Evolutionary conservation across 2,888 invertebrate species (phyloP).

Genomic region (Panzeria rudis): DNA sequence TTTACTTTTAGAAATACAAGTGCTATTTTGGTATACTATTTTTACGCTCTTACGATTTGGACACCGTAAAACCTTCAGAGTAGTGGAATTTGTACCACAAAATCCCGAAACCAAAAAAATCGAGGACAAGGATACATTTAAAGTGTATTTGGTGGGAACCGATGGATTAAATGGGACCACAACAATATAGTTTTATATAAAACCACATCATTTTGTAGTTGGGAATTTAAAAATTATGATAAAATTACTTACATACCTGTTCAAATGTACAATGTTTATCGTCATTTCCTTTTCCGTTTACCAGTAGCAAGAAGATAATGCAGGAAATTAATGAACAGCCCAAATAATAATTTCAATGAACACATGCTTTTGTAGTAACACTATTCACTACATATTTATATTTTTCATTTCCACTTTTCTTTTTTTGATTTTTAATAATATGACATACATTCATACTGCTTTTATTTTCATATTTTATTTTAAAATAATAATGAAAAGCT

Average conservation of each 20-base stretch:
- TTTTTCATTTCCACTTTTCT: neutral
- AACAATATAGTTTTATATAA: neutral
- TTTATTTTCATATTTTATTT: too few relatives aligned
- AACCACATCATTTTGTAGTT: neutral
- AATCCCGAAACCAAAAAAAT: neutral
- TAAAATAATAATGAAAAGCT: neutral
- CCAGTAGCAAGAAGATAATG: neutral
- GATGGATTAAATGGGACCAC: constrained; percentile 4
- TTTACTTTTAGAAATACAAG: constrained; percentile 19
- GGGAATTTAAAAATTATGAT: neutral
- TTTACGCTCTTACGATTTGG: constrained; percentile 29
- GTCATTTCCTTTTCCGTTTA: neutral
- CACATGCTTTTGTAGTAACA: neutral
- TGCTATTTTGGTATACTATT: constrained; percentile 36
- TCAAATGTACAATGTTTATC: neutral
- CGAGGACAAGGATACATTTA: constrained; percentile 22
- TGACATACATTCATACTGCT: neutral
- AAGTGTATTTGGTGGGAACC: constrained; percentile 35
- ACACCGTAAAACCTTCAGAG: constrained; percentile 21
- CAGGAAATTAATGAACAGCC: neutral
- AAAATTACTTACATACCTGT: neutral
- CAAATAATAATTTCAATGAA: neutral
- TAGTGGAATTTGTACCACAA: constrained; percentile 8
- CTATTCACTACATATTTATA: neutral
- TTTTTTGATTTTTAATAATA: neutral